phyloP scores from a whole-genome alignment of 2,797 vertebrate species.

The Chromis chromis region DNA sequence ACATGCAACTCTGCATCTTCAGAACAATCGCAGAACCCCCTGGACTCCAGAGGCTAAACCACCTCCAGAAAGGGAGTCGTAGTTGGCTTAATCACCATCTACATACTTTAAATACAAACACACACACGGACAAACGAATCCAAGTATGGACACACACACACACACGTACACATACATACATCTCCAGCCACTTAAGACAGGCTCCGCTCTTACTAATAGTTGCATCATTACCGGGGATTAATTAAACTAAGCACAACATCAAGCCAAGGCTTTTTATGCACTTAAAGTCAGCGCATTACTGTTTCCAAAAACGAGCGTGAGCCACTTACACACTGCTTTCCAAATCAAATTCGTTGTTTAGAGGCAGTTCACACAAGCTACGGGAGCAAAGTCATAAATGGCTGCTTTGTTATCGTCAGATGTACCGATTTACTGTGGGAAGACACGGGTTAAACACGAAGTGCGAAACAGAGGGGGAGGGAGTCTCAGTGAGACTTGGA shows the following conservation, averaged over 20 bases:
- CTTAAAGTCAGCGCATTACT: constrained; percentile 51
- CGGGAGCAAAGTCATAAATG: constrained; percentile 50
- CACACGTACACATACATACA: constrained; percentile 39
- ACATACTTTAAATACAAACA: constrained; percentile 22
- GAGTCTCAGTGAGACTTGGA: constrained; percentile 56
- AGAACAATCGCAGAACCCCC: constrained; percentile 23
- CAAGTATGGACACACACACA: constrained; percentile 7
- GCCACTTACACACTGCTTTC: constrained; percentile 35
- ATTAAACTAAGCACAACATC: constrained; percentile 84
- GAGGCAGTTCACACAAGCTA: constrained; percentile 50
- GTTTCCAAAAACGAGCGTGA: constrained; percentile 41
- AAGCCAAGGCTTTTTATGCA: constrained; percentile 73
- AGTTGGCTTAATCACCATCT: constrained; percentile 46
- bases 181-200: constrained; percentile 77
- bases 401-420: constrained; percentile 54
- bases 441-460: constrained; percentile 48
- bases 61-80: constrained; percentile 14
- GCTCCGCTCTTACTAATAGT: constrained; percentile 84
- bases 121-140: neutral
- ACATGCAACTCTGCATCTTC: constrained; percentile 1
- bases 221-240: constrained; percentile 89
- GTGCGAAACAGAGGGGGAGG: constrained; percentile 51
- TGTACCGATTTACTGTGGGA: constrained; percentile 38
- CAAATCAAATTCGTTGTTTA: constrained; percentile 54
- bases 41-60: constrained; percentile 17